Base-by-base conservation (phyloP, 1,140 invertebrate genomes). In the Aphelenchoides fujianensis region DNA sequence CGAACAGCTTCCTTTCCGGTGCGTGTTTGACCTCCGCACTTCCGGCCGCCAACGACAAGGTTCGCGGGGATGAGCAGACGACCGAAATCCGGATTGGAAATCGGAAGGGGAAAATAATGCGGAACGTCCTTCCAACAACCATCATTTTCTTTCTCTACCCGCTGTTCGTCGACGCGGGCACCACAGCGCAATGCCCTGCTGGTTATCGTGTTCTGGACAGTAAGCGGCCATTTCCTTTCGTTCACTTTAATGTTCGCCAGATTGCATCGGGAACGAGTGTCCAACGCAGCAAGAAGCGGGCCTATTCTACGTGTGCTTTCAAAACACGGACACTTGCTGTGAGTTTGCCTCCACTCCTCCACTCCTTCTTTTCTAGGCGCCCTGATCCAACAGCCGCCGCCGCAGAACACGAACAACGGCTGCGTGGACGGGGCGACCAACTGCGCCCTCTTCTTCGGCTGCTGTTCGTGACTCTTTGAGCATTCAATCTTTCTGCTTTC, bases 231-330 rank as follows among this genome's bases (percentile, higher is more conserved):
- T 23, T 16, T 48, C 41, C 23, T 48, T 23, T 12, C n/a, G n/a
- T n/a, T n/a, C n/a, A 48, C 12, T 48, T 48, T 23, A 48, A 16
- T 16, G 12, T 16, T 48, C n/a, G n/a, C 23, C 41, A 48, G 41
- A 48, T 48, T 48, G 41, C 41, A 48, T 48, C 41, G 41, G 41
- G 41, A 48, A 48, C 41, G 41, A 48, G 23, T 48, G 41, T 48
- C 41, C 41, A 23, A 48, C 12, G 12, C 12, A 16, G 12, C 41
- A 48, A 48, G 41, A 48, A 48, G 41, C 41, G 12, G 41, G 41
- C 23, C 41, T 48, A 12, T 12, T 16, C 23, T 48, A 16, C 23
- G 12, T 16, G 23, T 48, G 41, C 23, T 48, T 48, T 23, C 12
- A 16, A 16, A 12, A 48, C 12, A 16, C 23, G 12, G 41, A 48